Evolutionary conservation across 1,140 invertebrate species (phyloP), one percentile per base, ranked within the genome.

Genomic region (Caerostris darwini): DNA sequence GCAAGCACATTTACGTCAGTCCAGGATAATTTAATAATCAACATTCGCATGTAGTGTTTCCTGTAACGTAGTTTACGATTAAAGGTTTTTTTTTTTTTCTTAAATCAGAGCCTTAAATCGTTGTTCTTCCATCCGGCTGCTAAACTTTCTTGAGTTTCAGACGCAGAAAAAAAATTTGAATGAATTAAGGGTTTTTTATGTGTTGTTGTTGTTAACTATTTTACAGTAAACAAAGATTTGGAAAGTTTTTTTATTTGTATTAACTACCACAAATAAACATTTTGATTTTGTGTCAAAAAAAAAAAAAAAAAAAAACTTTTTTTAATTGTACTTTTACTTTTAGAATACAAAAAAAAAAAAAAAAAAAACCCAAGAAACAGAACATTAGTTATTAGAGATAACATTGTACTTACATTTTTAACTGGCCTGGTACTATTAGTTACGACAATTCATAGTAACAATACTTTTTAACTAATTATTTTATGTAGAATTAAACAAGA

Each of bases 11-110:
- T 90, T 77, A 71, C 67, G 19, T 57, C 67, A 12, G 64, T 90
- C 54, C n/a, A n/a, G 67, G 67, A 90, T 90, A 90, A 90, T 90
- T 90, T 90, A 90, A 90, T 90, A 69, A 90, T 90, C 88, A 77
- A 57, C 64, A 90, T 59, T 90, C 56, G 67, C 67, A 34, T 71
- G 67, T 69, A n/a, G 50, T 56, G 61, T 90, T 90, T 77, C 56
- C 88, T 57, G 8, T 19, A 90, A 77, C 88, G n/a, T 59, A 90
- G 67, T 90, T 90, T 90, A 90, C 88, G 71, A 77, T 90, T 77
- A 90, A 58, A n/a, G 53, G 19, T 77, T 77, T 57, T 69, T 90
- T 71, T 67, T 69, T 89, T 67, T 56, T 71, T 14, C 14, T 34
- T 34, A 34, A 90, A 71, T 56, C 17, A 12, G 53, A 57, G 50